Percentiles rank a stretch among this genome's conserved stretches.
phyloP scores from a whole-genome alignment of 1,140 invertebrate species.

The Carposina sasakii region DNA sequence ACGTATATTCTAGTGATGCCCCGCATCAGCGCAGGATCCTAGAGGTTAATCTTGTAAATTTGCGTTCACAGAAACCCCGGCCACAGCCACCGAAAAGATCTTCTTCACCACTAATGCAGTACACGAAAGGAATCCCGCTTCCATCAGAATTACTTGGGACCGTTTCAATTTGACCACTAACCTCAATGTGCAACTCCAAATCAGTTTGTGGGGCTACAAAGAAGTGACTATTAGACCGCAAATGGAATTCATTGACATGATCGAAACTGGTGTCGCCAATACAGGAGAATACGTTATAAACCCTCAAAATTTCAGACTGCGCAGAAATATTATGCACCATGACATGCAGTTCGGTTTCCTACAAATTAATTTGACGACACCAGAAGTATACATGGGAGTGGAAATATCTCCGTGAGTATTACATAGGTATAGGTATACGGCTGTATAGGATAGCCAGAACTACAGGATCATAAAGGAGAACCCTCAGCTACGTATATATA shows the following conservation, averaged over 20 bases:
- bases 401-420: conserved; percentile 85
- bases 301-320: conserved; percentile 78
- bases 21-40: too few species aligned
- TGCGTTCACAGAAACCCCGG: conserved; percentile 87
- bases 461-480: too few species aligned
- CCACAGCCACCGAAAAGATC: conserved; percentile 87
- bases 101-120: conserved; percentile 83
- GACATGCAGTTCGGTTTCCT: conserved; percentile 92
- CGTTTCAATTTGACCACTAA: conserved; percentile 89
- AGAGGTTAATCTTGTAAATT: too few species aligned
- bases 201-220: conserved; percentile 90
- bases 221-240: conserved; percentile 85
- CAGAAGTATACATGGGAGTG: conserved; percentile 79
- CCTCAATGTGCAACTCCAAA: conserved; percentile 80
- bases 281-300: conserved; percentile 79
- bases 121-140: conserved; percentile 80
- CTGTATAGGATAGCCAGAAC: too few species aligned
- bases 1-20: too few species aligned
- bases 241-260: conserved; percentile 76
- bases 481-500: too few species aligned
- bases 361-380: conserved; percentile 90
- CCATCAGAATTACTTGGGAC: conserved; percentile 87
- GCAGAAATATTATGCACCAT: conserved; percentile 77
- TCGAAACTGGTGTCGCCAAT: conserved; percentile 77
- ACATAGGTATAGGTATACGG: too few species aligned